A percentile compares a stretch with the other conserved stretches of the same genome.
Conservation (phyloP, 2,797 vertebrate genomes). For the Benthosema pterotum region DNA sequence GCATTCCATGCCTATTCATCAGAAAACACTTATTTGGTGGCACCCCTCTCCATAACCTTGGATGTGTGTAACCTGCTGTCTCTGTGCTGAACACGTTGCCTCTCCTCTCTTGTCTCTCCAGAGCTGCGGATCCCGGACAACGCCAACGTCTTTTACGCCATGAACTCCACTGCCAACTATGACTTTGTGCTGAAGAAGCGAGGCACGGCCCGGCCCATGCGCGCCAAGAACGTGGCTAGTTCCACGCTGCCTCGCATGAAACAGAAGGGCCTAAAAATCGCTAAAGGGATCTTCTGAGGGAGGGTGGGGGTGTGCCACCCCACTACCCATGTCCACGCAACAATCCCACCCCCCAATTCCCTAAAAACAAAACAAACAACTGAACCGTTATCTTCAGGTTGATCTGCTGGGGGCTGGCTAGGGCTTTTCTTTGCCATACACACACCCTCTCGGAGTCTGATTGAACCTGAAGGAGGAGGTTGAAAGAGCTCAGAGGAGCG, state of each 20-base stretch:
- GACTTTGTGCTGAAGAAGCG: constrained; percentile 93
- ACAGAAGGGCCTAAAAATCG: constrained; percentile 94
- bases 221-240: constrained; percentile 88
- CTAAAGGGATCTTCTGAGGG: constrained; percentile 93
- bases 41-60: too few species aligned
- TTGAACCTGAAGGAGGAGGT: constrained; percentile 16
- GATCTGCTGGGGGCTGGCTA: neutral
- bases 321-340: constrained; percentile 13
- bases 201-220: constrained; percentile 80
- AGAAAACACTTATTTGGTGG: too few species aligned
- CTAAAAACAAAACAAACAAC: constrained; percentile 1
- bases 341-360: constrained; percentile 9
- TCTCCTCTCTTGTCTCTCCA: constrained; percentile 45
- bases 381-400: neutral
- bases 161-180: constrained; percentile 96
- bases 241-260: constrained; percentile 94
- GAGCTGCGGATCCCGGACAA: constrained; percentile 95
- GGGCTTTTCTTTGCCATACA: neutral
- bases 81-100: neutral
- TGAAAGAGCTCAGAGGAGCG: constrained; percentile 23
- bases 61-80: too few species aligned
- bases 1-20: too few species aligned
- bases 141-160: constrained; percentile 95
- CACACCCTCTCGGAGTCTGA: constrained; percentile 2
- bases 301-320: constrained; percentile 30